A percentile compares a stretch with the other conserved stretches of the same genome.
Evolutionary conservation across 2,113 vertebrate species (phyloP).

Genomic region (Corythornis madagascariensis): DNA sequence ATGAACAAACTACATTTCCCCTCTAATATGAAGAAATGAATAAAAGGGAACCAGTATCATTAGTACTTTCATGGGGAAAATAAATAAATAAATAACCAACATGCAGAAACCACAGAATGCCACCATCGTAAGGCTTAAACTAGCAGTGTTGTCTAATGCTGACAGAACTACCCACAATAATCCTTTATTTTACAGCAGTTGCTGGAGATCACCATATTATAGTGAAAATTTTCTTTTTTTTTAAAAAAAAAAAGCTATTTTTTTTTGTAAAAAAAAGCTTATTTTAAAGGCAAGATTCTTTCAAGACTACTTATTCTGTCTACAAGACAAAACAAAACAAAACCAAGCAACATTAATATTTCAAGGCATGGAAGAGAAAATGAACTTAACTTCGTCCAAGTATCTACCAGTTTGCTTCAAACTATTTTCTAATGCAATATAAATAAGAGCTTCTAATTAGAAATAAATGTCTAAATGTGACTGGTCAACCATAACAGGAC

Average conservation of each 20-base stretch:
- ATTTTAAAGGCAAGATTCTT: not conserved
- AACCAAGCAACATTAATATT: not conserved
- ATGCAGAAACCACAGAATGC: slow-evolving; percentile 42
- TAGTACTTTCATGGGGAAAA: slow-evolving; percentile 52
- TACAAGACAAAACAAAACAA: not conserved
- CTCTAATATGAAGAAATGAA: slow-evolving; percentile 77
- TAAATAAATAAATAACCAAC: not conserved
- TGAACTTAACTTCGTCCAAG: not conserved
- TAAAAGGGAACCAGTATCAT: slow-evolving; percentile 77
- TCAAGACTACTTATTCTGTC: slow-evolving; percentile 16
- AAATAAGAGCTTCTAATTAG: slow-evolving; percentile 7
- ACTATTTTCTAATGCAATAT: not conserved
- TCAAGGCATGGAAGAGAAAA: not conserved
- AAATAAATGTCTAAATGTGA: not conserved
- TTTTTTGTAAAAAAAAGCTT: not conserved
- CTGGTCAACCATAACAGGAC: not conserved
- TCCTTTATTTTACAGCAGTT: slow-evolving; percentile 16
- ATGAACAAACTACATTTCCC: slow-evolving; percentile 86
- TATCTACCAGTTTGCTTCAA: not conserved
- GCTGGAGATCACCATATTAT: not conserved
- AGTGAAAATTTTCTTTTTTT: not conserved
- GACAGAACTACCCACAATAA: slow-evolving; percentile 19
- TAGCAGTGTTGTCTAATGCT: not conserved
- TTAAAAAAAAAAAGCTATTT: not conserved
- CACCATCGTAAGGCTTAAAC: slow-evolving; percentile 16